Percentiles rank a stretch among this genome's conserved stretches.
These are phyloP conservation scores for Caerostris extrusa DNA, from an alignment of 1,140 invertebrate genomes.

Conservation along the genomic window DNA sequence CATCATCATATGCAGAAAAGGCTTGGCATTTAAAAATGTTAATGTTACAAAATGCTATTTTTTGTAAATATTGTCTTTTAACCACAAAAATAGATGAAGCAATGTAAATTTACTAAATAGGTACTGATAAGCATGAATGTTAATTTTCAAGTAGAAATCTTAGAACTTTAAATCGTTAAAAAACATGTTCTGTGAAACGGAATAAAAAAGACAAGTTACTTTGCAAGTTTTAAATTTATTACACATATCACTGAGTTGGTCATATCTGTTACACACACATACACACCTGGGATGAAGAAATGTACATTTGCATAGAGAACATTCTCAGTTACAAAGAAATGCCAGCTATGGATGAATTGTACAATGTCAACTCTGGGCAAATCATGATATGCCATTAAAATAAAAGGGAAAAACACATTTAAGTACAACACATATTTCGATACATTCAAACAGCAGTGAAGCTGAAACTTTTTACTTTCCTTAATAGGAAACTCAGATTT, in stretches of 20 bases:
- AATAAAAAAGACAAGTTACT: constrained; percentile 5
- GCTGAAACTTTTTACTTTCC: neutral
- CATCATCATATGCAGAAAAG: too few species aligned
- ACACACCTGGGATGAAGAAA: constrained; percentile 58
- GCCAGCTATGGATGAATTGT: constrained; percentile 36
- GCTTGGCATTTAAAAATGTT: too few species aligned
- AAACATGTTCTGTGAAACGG: neutral
- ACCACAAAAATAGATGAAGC: too few species aligned
- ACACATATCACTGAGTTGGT: constrained; percentile 60
- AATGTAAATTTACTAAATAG: too few species aligned
- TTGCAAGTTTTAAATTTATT: constrained; percentile 63
- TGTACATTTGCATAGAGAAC: constrained; percentile 55
- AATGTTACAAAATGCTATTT: too few species aligned
- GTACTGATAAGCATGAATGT: too few species aligned
- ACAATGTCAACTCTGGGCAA: constrained; percentile 35
- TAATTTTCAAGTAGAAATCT: too few species aligned
- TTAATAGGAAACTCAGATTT: constrained; percentile 4
- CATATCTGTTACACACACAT: constrained; percentile 41
- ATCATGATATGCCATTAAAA: constrained; percentile 19
- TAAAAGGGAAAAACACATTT: constrained; percentile 27
- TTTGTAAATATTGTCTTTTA: too few species aligned
- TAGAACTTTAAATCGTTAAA: too few species aligned
- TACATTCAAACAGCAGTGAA: constrained; percentile 19
- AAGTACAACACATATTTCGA: constrained; percentile 23
- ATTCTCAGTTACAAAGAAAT: constrained; percentile 36